Evolutionary conservation across 2,888 invertebrate genomes (phyloP).

Genomic region (Drosophila demipolita): DNA sequence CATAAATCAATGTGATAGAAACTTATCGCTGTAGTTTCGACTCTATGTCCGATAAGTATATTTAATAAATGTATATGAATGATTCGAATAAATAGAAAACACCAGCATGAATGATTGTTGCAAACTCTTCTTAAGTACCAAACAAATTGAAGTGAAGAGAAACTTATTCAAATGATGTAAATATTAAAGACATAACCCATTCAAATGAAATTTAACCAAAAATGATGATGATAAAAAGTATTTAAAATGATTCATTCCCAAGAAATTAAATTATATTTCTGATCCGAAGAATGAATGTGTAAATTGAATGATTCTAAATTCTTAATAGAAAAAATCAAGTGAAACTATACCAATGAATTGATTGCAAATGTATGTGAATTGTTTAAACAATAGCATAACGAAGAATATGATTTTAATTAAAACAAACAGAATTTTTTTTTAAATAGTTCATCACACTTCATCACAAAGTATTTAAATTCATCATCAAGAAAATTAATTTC

Average conservation of each 20-base stretch:
- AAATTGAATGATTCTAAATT: not conserved
- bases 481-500: not conserved
- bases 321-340: not conserved
- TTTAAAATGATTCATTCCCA: not conserved
- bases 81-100: conserved; percentile 5
- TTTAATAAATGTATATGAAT: conserved; percentile 6
- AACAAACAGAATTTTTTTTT: not conserved
- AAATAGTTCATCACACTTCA: not conserved
- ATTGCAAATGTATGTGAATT: not conserved
- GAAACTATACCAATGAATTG: not conserved
- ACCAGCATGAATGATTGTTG: not conserved
- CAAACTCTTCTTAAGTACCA: not conserved
- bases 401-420: not conserved
- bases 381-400: not conserved
- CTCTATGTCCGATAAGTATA: not conserved
- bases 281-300: not conserved
- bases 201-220: not conserved
- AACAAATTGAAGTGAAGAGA: not conserved
- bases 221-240: not conserved
- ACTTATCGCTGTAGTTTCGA: not conserved
- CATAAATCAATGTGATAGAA: conserved; percentile 1
- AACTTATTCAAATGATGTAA: conserved; percentile 1
- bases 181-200: not conserved
- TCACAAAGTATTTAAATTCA: not conserved
- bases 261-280: not conserved